Evolutionary conservation across 2,797 vertebrate genomes (phyloP).

Genomic region (Huso huso): DNA sequence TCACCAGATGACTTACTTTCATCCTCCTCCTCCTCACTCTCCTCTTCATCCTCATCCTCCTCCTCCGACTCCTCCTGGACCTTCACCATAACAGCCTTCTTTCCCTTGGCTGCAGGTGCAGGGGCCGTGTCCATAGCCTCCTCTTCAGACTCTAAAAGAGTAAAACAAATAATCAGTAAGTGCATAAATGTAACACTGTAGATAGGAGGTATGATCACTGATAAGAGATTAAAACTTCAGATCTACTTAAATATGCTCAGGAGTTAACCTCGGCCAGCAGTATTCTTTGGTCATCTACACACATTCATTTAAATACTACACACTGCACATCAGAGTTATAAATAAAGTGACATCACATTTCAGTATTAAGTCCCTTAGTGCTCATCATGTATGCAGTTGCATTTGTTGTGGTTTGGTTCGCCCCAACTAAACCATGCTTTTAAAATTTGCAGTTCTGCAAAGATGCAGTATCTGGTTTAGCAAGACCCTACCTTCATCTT

Average conservation of each 20-base stretch:
- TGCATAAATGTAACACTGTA: no score
- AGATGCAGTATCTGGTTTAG: no score
- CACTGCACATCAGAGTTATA: constrained; percentile 11
- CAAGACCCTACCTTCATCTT: constrained; percentile 52
- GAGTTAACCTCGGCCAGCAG: no score
- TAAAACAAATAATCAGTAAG: not conserved
- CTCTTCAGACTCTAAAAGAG: constrained; percentile 72
- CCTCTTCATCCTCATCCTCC: constrained; percentile 77
- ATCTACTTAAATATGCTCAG: no score
- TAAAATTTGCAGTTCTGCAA: no score
- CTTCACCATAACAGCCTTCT: constrained; percentile 76
- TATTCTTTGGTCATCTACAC: not conserved
- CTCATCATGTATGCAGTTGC: constrained; percentile 52
- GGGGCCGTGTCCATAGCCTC: constrained; percentile 78
- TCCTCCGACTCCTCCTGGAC: constrained; percentile 77
- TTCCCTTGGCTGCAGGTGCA: constrained; percentile 59
- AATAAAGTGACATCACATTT: constrained; percentile 47
- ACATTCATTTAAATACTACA: not conserved
- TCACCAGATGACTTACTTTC: constrained; percentile 42
- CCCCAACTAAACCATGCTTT: no score
- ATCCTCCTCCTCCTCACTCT: constrained; percentile 68
- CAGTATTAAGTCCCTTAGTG: constrained; percentile 77
- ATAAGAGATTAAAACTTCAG: no score
- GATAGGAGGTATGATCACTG: no score
- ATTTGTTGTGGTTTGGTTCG: not conserved